These are phyloP conservation scores for Sebastes cheni DNA, from an alignment of 2,797 vertebrate species.

Conservation along the genomic window DNA sequence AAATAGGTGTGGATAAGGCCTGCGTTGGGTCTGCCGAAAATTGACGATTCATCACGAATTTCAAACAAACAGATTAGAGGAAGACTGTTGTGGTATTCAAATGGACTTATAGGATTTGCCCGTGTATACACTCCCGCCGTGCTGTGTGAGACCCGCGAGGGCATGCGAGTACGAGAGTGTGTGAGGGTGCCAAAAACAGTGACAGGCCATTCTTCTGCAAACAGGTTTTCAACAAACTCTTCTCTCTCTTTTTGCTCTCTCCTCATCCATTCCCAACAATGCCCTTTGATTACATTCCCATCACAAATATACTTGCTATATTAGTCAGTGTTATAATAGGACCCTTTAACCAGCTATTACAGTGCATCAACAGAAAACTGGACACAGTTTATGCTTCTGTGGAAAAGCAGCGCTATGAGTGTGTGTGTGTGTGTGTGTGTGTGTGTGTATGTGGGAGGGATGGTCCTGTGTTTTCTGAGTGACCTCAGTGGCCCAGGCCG, in stretches of 20 bases:
- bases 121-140: conserved; percentile 61
- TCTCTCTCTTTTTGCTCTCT: conserved; percentile 44
- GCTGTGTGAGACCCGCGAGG: conserved; percentile 56
- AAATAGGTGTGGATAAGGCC: conserved; percentile 67
- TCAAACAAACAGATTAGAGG: conserved; percentile 77
- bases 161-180: conserved; percentile 39
- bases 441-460: conserved; percentile 6
- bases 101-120: conserved; percentile 70
- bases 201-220: conserved; percentile 61
- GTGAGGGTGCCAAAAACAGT: conserved; percentile 60
- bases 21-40: conserved; percentile 50
- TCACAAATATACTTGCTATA: not conserved
- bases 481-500: conserved; percentile 69
- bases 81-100: conserved; percentile 62
- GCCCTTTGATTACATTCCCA: conserved; percentile 25
- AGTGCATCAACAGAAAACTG: not conserved
- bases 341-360: not conserved
- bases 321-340: not conserved
- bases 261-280: conserved; percentile 29
- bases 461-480: conserved; percentile 62
- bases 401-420: not conserved
- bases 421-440: not conserved
- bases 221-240: conserved; percentile 55
- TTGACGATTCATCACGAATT: conserved; percentile 70
- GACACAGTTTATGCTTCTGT: not conserved